Evolutionary conservation across 2,888 invertebrate genomes (phyloP), one percentile per base, ranked within the genome.

Genomic region (Hirtodrosophila duncani): DNA sequence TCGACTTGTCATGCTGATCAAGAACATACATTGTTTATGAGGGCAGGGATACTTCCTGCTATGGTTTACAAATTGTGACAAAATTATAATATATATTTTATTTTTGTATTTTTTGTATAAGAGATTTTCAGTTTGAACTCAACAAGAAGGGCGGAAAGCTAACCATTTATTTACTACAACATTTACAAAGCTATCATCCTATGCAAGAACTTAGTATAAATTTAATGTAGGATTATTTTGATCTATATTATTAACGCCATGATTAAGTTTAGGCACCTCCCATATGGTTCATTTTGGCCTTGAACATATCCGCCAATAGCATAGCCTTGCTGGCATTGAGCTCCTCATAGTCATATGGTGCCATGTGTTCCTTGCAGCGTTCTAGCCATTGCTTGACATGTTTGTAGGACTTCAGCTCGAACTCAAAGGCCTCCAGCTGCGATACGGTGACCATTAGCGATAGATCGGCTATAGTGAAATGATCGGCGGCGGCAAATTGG

Each of bases 291-390:
- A 69, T 50, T 78, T 87, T 88, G 48, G 89, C 89, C 68, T 89
- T 90, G 50, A 90, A 82, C 68, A 89, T 86, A 13, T 88, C 88
- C 2, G 89, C 90, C 36, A 92, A 69, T 1, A 89, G 87, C 20
- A 89, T 84, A 9, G 90, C 91, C 5, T 91, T 91, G 7, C 85
- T 86, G 62, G 88, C 88, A 65, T 92, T 91, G 17, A 92, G 88
- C 61, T 92, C 87, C 72, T 91, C 89, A 77, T 93, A 94, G 0
- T 91, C 93, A 62, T 89, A 91, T 1, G 90, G 90, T 30, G 89
- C 89, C 80, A 93, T 84, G 10, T 88, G 89, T 10, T 89, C 89
- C 85, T 91, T 92, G 63, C 91, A 91, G 56, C 90, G 88, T 38
- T 90, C 89, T 60, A 90, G 91, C 93, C 93, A 94, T 10, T 89